Percentiles rank a stretch among this genome's conserved stretches.
Evolutionary conservation across 1,140 invertebrate genomes (phyloP).

Genomic region (Drosophila oshimai): DNA sequence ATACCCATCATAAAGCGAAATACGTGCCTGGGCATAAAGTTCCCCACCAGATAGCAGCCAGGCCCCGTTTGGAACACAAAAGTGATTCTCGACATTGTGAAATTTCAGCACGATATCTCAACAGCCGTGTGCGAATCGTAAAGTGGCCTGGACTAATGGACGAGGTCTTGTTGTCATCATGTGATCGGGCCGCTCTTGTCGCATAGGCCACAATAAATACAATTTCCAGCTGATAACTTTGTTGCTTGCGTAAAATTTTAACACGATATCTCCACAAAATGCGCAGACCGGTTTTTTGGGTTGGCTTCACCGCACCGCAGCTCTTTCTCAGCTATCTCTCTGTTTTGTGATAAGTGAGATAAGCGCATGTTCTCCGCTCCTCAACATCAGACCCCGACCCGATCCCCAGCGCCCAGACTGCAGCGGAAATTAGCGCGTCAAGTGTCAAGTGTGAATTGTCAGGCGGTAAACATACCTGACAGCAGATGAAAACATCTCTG

Average conservation of each 20-base stretch:
- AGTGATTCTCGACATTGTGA: slow-evolving; percentile 63
- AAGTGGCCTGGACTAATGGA: slow-evolving; percentile 22
- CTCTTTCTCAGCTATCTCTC: slow-evolving; percentile 24
- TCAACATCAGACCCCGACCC: slow-evolving; percentile 12
- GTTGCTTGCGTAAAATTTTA: slow-evolving; percentile 70
- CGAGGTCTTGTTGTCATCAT: slow-evolving; percentile 28
- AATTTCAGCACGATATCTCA: slow-evolving; percentile 75
- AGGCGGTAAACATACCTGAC: slow-evolving; percentile 68
- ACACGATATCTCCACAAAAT: slow-evolving; percentile 68
- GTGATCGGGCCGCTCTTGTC: slow-evolving; percentile 22
- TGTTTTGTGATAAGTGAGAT: slow-evolving; percentile 14
- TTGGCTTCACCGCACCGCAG: neutral
- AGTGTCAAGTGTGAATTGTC: slow-evolving; percentile 78
- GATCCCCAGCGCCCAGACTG: slow-evolving; percentile 5
- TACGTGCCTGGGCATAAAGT: slow-evolving; percentile 49
- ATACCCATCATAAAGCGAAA: slow-evolving; percentile 4
- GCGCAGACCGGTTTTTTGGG: slow-evolving; percentile 7
- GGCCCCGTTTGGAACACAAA: slow-evolving; percentile 32
- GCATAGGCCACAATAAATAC: slow-evolving; percentile 61
- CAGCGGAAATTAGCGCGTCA: slow-evolving; percentile 71
- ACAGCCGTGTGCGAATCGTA: slow-evolving; percentile 53
- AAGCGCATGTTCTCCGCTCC: slow-evolving; percentile 15
- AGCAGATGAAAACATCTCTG: slow-evolving; percentile 64
- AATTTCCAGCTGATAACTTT: slow-evolving; percentile 72
- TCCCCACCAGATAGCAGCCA: slow-evolving; percentile 20